Evolutionary conservation across 2,113 vertebrate species (phyloP).

Genomic region (Lasiurus borealis): DNA sequence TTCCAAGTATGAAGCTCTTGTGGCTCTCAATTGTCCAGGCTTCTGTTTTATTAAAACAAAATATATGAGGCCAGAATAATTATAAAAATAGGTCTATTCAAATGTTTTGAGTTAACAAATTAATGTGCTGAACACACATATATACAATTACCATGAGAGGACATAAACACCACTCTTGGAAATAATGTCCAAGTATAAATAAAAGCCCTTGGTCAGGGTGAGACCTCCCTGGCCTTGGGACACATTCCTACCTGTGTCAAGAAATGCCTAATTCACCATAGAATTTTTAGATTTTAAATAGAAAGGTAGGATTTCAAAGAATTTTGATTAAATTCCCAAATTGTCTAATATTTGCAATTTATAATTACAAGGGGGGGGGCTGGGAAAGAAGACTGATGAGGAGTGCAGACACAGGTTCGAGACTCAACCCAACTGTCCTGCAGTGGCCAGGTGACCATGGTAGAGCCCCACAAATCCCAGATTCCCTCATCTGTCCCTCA

Average conservation of each 20-base stretch:
- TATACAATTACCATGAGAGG: not conserved
- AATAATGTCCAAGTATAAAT: constrained; percentile 44
- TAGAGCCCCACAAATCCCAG: not conserved
- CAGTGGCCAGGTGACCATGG: not conserved
- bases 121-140: not conserved
- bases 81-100: not conserved
- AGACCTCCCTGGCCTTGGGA: not conserved
- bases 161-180: constrained; percentile 12
- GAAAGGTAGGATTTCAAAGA: constrained; percentile 1
- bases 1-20: not conserved
- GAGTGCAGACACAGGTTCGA: not conserved
- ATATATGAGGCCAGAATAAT: not conserved
- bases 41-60: constrained; percentile 45
- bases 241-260: not conserved
- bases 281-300: constrained; percentile 37
- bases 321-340: not conserved
- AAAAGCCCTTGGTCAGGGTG: not conserved
- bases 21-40: not conserved
- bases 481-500: constrained; percentile 28
- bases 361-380: not conserved
- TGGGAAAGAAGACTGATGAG: not conserved
- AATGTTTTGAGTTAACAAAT: constrained; percentile 11
- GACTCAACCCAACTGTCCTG: not conserved
- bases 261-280: constrained; percentile 35
- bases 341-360: not conserved